Evolutionary conservation across 2,888 invertebrate genomes (phyloP).

Genomic region (Athetis lepigone): DNA sequence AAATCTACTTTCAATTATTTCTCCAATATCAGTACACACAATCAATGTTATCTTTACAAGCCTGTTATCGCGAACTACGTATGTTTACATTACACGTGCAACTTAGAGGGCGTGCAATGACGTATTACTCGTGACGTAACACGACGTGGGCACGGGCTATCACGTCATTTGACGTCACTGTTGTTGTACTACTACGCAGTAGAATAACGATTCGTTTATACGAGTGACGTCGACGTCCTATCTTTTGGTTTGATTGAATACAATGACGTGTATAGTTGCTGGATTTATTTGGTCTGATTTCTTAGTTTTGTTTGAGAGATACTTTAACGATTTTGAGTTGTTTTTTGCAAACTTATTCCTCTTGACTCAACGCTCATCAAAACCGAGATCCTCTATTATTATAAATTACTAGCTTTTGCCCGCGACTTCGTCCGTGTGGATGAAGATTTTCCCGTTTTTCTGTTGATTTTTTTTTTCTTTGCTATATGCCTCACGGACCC

Average conservation of each 20-base stretch:
- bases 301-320: not conserved
- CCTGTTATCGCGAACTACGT: constrained; percentile 13
- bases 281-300: not conserved
- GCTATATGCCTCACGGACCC: no score
- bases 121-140: constrained; percentile 12
- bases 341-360: no score
- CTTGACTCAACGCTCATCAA: no score
- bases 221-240: not conserved
- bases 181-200: not conserved
- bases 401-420: no score
- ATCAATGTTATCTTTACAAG: constrained; percentile 1
- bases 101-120: not conserved
- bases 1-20: not conserved
- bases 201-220: not conserved
- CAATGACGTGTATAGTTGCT: not conserved
- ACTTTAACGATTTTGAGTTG: no score
- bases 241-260: not conserved
- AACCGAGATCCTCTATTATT: no score
- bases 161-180: not conserved
- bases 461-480: no score
- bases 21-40: not conserved
- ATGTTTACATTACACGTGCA: constrained; percentile 10
- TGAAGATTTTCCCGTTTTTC: no score
- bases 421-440: no score
- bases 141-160: not conserved